These are phyloP conservation scores for Caiman crocodilus DNA, from an alignment of 2,797 vertebrate species.

Conservation along the genomic window DNA sequence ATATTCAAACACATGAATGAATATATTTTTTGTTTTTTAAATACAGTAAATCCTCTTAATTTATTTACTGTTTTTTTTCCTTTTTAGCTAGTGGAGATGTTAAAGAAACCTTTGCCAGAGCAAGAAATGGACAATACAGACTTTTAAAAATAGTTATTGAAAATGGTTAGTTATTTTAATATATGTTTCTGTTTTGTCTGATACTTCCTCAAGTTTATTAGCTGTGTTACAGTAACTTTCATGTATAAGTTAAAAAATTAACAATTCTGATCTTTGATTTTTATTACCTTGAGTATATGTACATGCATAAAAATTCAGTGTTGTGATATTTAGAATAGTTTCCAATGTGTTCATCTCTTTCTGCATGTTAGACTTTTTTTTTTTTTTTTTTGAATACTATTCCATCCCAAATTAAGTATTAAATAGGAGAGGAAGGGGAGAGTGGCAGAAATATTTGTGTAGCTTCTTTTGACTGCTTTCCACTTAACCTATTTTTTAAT, in stretches of 20 bases:
- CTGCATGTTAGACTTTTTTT: conserved; percentile 4
- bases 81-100: conserved; percentile 89
- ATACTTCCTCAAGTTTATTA: neutral
- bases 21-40: neutral
- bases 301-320: neutral
- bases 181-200: neutral
- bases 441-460: neutral
- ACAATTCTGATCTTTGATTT: neutral
- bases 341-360: neutral
- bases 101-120: conserved; percentile 91
- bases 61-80: conserved; percentile 47
- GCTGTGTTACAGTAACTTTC: neutral
- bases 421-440: neutral
- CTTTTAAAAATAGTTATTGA: conserved; percentile 94
- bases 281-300: no score
- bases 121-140: conserved; percentile 92
- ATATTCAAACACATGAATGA: neutral
- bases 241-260: neutral
- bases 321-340: neutral
- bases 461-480: neutral
- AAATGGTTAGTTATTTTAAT: conserved; percentile 87
- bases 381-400: neutral
- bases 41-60: conserved; percentile 20
- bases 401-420: neutral
- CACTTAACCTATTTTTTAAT: neutral